phyloP scores from a whole-genome alignment of 1,140 invertebrate species.

The Drosophila cardini region DNA sequence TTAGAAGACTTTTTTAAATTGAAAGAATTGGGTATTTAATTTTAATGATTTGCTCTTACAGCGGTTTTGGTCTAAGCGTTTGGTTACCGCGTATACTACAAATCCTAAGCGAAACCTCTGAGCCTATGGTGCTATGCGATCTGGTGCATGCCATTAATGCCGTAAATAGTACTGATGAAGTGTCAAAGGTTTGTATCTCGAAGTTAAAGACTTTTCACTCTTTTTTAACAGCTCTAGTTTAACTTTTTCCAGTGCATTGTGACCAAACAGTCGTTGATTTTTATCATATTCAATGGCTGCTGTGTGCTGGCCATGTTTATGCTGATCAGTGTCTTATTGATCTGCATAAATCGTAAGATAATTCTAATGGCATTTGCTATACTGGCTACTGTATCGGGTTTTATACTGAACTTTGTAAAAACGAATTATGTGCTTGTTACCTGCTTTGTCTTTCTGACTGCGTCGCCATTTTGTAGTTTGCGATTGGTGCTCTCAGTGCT shows the following conservation, averaged over 20 bases:
- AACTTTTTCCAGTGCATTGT: constrained; percentile 26
- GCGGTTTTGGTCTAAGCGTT: constrained; percentile 32
- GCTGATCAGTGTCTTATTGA: constrained; percentile 31
- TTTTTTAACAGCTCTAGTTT: neutral
- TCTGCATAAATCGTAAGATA: constrained; percentile 19
- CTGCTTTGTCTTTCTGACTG: constrained; percentile 9
- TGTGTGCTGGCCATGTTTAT: constrained; percentile 19
- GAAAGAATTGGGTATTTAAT: too few relatives aligned
- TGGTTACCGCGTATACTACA: constrained; percentile 52
- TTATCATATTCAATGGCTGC: constrained; percentile 18
- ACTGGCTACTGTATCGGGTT: neutral
- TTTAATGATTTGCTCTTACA: neutral
- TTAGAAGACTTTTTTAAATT: too few relatives aligned
- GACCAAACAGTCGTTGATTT: neutral
- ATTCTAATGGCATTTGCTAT: neutral
- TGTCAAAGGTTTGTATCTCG: neutral
- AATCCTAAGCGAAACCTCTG: neutral
- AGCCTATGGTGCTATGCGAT: constrained; percentile 17
- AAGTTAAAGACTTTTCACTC: too few relatives aligned
- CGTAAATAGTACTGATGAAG: neutral
- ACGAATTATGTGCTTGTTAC: neutral
- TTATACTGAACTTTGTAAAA: constrained; percentile 33
- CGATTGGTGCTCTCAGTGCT: constrained; percentile 20
- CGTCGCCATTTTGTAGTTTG: constrained; percentile 23
- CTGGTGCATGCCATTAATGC: neutral